Evolutionary conservation across 1,140 invertebrate genomes (phyloP).

Genomic region (Pectinophora gossypiella): DNA sequence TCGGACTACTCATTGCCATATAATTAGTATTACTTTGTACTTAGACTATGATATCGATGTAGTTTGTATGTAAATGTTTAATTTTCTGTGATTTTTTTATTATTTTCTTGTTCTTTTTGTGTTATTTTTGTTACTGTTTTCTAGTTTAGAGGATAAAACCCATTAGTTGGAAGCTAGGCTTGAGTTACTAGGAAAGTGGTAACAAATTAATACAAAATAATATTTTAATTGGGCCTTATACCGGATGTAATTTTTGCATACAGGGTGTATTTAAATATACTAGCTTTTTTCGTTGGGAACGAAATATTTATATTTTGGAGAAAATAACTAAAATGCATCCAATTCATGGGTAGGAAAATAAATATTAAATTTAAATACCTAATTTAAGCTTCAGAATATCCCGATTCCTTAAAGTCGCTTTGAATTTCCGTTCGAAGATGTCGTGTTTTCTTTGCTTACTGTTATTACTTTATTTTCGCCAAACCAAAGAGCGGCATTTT

Average conservation of each 20-base stretch:
- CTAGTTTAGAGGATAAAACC: slow-evolving; percentile 53
- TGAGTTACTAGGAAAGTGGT: slow-evolving; percentile 6
- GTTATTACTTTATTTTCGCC: slow-evolving; percentile 14
- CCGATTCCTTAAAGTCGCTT: no score
- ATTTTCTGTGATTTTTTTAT: slow-evolving; percentile 66
- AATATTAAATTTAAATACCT: not conserved
- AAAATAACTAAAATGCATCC: no score
- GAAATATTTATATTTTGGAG: no score
- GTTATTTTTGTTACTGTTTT: slow-evolving; percentile 41
- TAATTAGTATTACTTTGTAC: slow-evolving; percentile 24
- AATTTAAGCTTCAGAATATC: no score
- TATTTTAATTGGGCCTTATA: no score
- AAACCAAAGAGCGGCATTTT: slow-evolving; percentile 38
- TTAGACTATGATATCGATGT: slow-evolving; percentile 26
- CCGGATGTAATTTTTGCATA: not conserved
- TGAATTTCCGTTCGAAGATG: no score
- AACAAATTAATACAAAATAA: slow-evolving; percentile 1
- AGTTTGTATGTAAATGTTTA: slow-evolving; percentile 46
- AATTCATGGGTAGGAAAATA: not conserved
- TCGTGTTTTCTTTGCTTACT: no score
- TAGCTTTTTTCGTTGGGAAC: no score
- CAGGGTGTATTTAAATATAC: not conserved
- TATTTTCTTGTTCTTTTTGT: slow-evolving; percentile 28
- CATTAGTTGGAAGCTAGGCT: slow-evolving; percentile 46
- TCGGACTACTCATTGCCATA: slow-evolving; percentile 63